These are phyloP conservation scores for Saccostrea cuccullata DNA, from an alignment of 1,140 invertebrate genomes.

Conservation along the genomic window DNA sequence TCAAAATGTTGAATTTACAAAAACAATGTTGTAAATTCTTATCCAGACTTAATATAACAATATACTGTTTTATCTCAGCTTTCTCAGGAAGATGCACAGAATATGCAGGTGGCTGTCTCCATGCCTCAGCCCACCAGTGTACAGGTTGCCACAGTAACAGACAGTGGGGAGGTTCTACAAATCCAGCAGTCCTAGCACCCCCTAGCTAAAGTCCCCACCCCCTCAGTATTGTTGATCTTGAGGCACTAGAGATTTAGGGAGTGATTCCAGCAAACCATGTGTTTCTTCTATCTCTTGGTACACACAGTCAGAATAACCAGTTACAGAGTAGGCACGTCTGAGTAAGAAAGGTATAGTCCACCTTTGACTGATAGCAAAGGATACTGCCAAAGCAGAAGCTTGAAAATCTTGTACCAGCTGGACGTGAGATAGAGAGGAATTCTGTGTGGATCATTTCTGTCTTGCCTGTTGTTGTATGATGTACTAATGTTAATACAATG, in stretches of 20 bases:
- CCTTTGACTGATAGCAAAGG: too few relatives aligned
- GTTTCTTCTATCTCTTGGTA: background rate
- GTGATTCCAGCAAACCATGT: background rate
- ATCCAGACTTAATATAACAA: background rate
- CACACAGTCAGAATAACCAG: background rate
- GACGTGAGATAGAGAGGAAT: too few relatives aligned
- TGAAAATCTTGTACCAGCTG: too few relatives aligned
- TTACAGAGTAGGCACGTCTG: background rate
- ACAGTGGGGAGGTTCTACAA: constrained; percentile 70
- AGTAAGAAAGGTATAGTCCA: too few relatives aligned
- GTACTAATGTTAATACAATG: too few relatives aligned
- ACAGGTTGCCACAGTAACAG: constrained; percentile 71
- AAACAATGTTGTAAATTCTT: background rate
- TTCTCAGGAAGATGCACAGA: constrained; percentile 40
- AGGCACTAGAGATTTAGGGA: background rate
- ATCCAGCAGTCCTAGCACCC: constrained; percentile 55
- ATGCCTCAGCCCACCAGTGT: constrained; percentile 53
- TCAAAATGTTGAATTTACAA: too few relatives aligned
- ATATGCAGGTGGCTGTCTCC: constrained; percentile 52
- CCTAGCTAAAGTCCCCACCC: background rate
- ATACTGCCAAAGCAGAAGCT: too few relatives aligned
- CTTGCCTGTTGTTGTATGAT: too few relatives aligned
- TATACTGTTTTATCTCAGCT: constrained; percentile 34
- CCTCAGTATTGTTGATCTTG: background rate
- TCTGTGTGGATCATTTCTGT: too few relatives aligned